Evolutionary conservation across 2,888 invertebrate genomes (phyloP).

Genomic region (Orchestes rusci): DNA sequence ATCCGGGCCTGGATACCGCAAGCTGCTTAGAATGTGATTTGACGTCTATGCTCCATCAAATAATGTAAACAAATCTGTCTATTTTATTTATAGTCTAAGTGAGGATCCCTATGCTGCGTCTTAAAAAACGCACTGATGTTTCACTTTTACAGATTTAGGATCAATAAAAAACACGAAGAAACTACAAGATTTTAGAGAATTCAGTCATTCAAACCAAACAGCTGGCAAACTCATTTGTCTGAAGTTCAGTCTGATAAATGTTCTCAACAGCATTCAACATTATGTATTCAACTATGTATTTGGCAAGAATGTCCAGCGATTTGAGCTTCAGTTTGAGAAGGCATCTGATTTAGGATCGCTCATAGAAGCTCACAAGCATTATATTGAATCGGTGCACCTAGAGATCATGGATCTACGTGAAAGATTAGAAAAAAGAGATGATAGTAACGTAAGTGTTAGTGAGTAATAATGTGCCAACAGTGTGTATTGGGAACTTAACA

Average conservation of each 20-base stretch:
- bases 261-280: slow-evolving; percentile 39
- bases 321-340: slow-evolving; percentile 37
- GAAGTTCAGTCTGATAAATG: slow-evolving; percentile 37
- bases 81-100: too few relatives aligned
- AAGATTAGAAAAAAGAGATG: slow-evolving; percentile 26
- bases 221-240: slow-evolving; percentile 27
- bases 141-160: too few relatives aligned
- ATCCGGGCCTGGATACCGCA: too few relatives aligned
- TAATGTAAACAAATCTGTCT: too few relatives aligned
- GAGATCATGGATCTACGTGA: slow-evolving; percentile 27
- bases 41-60: too few relatives aligned
- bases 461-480: too few relatives aligned
- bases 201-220: slow-evolving; percentile 8
- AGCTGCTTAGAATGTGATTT: too few relatives aligned
- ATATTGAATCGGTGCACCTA: slow-evolving; percentile 33
- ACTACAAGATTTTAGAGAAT: slow-evolving; percentile 17
- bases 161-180: too few relatives aligned
- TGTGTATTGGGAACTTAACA: too few relatives aligned
- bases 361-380: slow-evolving; percentile 35
- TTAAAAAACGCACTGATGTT: neutral
- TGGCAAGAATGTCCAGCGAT: slow-evolving; percentile 31
- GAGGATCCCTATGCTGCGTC: too few relatives aligned
- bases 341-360: slow-evolving; percentile 38
- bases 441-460: slow-evolving; percentile 34
- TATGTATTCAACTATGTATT: slow-evolving; percentile 39